These are phyloP conservation scores for Lithophane semibrunnea DNA, from an alignment of 2,888 invertebrate genomes.

Conservation along the genomic window DNA sequence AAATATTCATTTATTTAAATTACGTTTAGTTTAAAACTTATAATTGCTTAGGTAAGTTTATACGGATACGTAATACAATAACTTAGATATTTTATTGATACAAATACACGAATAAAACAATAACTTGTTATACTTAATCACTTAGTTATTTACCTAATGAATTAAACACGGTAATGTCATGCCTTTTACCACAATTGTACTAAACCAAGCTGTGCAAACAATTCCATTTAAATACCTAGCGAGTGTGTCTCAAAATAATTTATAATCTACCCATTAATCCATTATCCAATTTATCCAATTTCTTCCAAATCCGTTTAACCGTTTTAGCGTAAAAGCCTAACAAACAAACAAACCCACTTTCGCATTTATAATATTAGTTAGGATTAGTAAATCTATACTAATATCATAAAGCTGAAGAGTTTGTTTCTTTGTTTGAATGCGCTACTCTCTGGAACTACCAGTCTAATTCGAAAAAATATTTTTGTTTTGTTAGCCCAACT, in stretches of 20 bases:
- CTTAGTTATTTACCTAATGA: constrained; percentile 25
- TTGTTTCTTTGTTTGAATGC: too few relatives aligned
- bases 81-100: constrained; percentile 1
- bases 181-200: constrained; percentile 14
- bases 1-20: background rate
- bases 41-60: background rate
- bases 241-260: constrained; percentile 1
- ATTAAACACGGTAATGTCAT: constrained; percentile 2
- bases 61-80: constrained; percentile 8
- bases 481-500: too few relatives aligned
- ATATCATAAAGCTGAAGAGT: too few relatives aligned
- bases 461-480: too few relatives aligned
- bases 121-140: constrained; percentile 20
- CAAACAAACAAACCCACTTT: too few relatives aligned
- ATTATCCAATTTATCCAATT: too few relatives aligned
- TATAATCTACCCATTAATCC: background rate
- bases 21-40: background rate
- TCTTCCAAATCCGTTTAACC: too few relatives aligned
- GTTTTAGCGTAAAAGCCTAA: too few relatives aligned
- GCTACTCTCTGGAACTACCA: too few relatives aligned
- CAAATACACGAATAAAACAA: constrained; percentile 6
- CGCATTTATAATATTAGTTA: too few relatives aligned
- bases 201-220: constrained; percentile 31
- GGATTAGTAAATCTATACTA: background rate
- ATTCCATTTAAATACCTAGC: background rate